phyloP scores from a whole-genome alignment of 2,888 invertebrate genomes.

The Globia sparganii region DNA sequence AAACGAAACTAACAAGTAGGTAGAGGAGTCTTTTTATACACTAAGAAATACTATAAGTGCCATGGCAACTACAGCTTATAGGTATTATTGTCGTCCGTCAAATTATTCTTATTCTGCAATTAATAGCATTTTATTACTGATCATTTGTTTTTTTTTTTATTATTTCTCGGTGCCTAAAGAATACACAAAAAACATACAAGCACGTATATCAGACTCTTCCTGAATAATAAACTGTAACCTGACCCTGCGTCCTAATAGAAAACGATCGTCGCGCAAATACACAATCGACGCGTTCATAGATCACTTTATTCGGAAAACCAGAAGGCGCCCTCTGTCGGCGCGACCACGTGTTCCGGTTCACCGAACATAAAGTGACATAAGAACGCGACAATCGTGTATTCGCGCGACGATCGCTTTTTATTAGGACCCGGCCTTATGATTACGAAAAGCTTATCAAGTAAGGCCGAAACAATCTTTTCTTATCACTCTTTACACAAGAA shows the following conservation, averaged over 20 bases:
- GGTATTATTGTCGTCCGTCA: background rate
- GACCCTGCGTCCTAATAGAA: no score
- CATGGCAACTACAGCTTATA: background rate
- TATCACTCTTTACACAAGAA: conserved; percentile 54
- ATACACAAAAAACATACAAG: background rate
- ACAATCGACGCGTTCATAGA: no score
- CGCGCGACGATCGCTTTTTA: background rate
- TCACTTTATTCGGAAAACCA: no score
- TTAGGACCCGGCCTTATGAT: conserved; percentile 3
- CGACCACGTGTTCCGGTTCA: background rate
- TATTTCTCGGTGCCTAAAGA: background rate
- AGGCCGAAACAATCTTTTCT: conserved; percentile 35
- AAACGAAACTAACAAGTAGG: background rate
- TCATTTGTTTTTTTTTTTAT: no score
- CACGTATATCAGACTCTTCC: background rate
- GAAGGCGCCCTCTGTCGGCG: background rate
- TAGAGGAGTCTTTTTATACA: background rate
- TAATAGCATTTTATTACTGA: background rate
- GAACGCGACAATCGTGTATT: background rate
- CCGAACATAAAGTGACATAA: background rate
- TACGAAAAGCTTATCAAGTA: conserved; percentile 44
- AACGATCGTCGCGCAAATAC: no score
- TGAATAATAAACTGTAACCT: conserved; percentile 23
- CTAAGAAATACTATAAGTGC: background rate
- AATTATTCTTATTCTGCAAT: conserved; percentile 14